Evolutionary conservation across 2,888 invertebrate genomes (phyloP).

Genomic region (Drosophila longiperda): DNA sequence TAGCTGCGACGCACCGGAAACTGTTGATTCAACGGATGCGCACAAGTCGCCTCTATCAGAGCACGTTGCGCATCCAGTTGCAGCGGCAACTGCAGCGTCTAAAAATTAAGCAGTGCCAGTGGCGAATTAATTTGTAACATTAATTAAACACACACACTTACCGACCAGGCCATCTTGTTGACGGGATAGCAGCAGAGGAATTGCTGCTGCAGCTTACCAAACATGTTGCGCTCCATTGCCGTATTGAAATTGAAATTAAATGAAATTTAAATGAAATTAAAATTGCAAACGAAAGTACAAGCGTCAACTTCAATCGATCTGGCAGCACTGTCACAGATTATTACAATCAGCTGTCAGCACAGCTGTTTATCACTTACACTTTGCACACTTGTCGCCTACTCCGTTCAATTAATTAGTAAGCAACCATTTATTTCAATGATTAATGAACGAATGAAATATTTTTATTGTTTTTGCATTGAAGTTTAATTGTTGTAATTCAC

Average conservation of each 20-base stretch:
- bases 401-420: neutral
- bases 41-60: constrained; percentile 87
- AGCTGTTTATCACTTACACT: constrained; percentile 24
- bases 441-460: neutral
- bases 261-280: neutral
- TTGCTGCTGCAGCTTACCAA: constrained; percentile 68
- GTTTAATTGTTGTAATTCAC: neutral
- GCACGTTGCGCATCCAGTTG: constrained; percentile 87
- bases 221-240: constrained; percentile 44
- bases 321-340: constrained; percentile 31
- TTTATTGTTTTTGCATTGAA: neutral
- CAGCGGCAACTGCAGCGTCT: constrained; percentile 56
- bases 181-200: constrained; percentile 82
- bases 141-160: constrained; percentile 30
- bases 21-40: constrained; percentile 86
- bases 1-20: constrained; percentile 88
- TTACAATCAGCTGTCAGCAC: constrained; percentile 28
- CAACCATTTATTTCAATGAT: neutral
- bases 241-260: constrained; percentile 6
- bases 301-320: constrained; percentile 19
- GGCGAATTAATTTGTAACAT: neutral
- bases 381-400: neutral
- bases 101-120: neutral
- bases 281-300: neutral
- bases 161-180: constrained; percentile 74